Evolutionary conservation across 2,888 invertebrate genomes (phyloP).

Genomic region (Rhamnusium bicolor): DNA sequence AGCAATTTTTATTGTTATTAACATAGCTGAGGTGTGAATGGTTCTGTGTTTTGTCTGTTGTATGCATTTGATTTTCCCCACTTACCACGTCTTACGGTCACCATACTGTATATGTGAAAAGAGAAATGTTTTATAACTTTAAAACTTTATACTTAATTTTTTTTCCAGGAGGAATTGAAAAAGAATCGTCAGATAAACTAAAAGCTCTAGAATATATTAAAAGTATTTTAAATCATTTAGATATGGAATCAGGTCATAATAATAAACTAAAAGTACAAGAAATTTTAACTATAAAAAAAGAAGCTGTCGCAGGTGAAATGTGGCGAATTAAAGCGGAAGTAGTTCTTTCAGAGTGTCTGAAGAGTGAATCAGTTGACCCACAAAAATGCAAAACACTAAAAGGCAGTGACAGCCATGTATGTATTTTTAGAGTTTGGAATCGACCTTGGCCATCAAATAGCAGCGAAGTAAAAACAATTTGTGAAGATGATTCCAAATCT

Average conservation of each 20-base stretch:
- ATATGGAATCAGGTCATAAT: slow-evolving; percentile 64
- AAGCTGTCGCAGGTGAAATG: slow-evolving; percentile 73
- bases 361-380: slow-evolving; percentile 46
- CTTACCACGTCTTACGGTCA: too few relatives aligned
- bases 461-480: slow-evolving; percentile 69
- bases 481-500: slow-evolving; percentile 57
- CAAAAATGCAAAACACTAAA: slow-evolving; percentile 45
- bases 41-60: too few relatives aligned
- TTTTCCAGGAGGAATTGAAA: slow-evolving; percentile 1
- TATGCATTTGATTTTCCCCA: too few relatives aligned
- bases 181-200: slow-evolving; percentile 63
- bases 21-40: too few relatives aligned
- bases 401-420: slow-evolving; percentile 63
- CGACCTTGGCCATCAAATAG: slow-evolving; percentile 74
- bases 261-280: slow-evolving; percentile 49
- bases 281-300: background rate
- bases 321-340: slow-evolving; percentile 76
- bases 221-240: slow-evolving; percentile 69
- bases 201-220: slow-evolving; percentile 53
- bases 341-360: slow-evolving; percentile 74
- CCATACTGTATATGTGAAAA: too few relatives aligned
- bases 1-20: too few relatives aligned
- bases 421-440: slow-evolving; percentile 75
- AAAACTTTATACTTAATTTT: too few relatives aligned
- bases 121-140: too few relatives aligned